Conservation (phyloP, 2,797 vertebrate genomes). For the Distichodus sexfasciatus region DNA sequence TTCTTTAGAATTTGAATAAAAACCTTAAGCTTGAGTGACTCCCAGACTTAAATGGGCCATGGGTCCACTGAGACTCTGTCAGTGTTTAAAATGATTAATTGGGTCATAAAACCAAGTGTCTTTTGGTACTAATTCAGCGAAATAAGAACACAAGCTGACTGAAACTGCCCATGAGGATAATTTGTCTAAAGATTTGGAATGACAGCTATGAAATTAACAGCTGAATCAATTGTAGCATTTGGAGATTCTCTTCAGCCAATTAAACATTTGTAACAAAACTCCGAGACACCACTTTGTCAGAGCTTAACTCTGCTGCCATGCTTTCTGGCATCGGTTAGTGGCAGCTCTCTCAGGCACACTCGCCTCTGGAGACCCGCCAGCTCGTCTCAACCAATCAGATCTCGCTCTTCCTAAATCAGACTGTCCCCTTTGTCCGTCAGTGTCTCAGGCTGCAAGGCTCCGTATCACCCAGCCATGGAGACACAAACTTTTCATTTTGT, state of each 20-base stretch:
- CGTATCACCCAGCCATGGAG: neutral
- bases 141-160: neutral
- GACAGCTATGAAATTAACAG: no score
- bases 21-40: neutral
- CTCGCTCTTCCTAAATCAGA: conserved; percentile 8
- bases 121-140: neutral
- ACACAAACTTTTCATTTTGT: neutral
- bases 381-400: conserved; percentile 25
- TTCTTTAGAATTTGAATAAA: neutral
- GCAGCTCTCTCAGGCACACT: conserved; percentile 14
- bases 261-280: conserved; percentile 18
- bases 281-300: conserved; percentile 22
- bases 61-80: neutral
- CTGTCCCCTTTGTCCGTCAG: conserved; percentile 1
- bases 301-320: conserved; percentile 17
- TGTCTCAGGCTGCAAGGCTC: neutral
- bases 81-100: neutral
- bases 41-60: neutral
- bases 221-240: no score
- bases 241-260: no score
- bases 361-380: conserved; percentile 14
- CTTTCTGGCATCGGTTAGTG: conserved; percentile 9
- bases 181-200: no score
- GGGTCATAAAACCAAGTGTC: neutral
- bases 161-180: no score